Evolutionary conservation across 2,113 vertebrate species (phyloP).

Genomic region (Nibea albiflora): DNA sequence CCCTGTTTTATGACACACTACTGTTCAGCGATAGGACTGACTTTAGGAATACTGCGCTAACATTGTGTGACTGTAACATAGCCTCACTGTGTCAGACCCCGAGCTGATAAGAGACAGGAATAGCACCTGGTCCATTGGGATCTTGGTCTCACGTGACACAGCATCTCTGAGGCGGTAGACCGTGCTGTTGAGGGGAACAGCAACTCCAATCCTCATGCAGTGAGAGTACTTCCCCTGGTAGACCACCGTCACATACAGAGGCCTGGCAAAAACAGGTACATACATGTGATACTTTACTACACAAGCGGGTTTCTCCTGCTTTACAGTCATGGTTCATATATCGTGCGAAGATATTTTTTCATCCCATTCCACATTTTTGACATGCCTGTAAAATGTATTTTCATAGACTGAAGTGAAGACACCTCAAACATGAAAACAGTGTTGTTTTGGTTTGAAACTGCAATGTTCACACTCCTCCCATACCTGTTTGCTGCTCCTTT

Average conservation of each 20-base stretch:
- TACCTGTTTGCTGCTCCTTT: background rate
- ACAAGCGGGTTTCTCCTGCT: background rate
- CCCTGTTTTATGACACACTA: background rate
- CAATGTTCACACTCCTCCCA: background rate
- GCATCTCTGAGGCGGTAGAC: conserved; percentile 94
- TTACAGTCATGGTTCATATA: too few relatives aligned
- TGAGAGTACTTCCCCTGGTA: conserved; percentile 98
- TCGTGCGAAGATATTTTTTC: background rate
- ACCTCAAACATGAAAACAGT: background rate
- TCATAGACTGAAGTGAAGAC: background rate
- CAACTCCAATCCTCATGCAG: conserved; percentile 97
- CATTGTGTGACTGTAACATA: conserved; percentile 37
- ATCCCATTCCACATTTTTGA: background rate
- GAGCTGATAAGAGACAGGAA: conserved; percentile 63
- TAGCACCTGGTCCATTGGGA: conserved; percentile 94
- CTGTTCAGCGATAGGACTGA: background rate
- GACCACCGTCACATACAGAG: conserved; percentile 94
- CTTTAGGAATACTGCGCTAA: conserved; percentile 5
- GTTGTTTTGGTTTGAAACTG: conserved; percentile 18
- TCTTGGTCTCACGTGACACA: conserved; percentile 95
- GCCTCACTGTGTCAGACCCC: conserved; percentile 45
- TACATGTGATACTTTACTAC: background rate
- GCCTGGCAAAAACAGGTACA: conserved; percentile 80
- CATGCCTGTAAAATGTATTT: background rate
- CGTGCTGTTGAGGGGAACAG: conserved; percentile 92